Conservation (phyloP, 2,888 invertebrate genomes). For the Lasius platythorax region DNA sequence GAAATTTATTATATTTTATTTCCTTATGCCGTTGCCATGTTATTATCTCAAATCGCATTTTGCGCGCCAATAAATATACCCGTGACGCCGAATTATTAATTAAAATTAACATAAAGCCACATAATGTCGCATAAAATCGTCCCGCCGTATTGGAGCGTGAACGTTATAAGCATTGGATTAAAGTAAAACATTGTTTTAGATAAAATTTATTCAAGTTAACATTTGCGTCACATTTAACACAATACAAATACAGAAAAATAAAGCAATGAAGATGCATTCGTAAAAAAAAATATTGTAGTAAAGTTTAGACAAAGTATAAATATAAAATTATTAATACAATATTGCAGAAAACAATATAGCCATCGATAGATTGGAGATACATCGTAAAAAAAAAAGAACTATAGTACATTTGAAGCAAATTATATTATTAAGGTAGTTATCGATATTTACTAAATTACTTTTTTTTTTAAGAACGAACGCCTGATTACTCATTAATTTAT, state of each 20-base stretch:
- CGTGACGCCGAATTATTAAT: constrained; percentile 46
- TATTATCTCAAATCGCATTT: constrained; percentile 31
- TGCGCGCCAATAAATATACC: constrained; percentile 38
- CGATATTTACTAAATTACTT: background rate
- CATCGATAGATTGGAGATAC: background rate
- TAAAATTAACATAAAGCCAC: constrained; percentile 48
- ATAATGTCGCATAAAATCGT: constrained; percentile 42
- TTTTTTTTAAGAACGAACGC: background rate
- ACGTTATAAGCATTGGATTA: constrained; percentile 33
- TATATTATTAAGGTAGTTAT: background rate
- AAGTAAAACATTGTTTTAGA: constrained; percentile 28
- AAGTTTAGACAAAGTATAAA: background rate
- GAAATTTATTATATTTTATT: constrained; percentile 19
- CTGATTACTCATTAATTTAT: background rate
- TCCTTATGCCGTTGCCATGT: background rate
- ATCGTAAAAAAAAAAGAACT: background rate
- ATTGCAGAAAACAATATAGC: background rate
- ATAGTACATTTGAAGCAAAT: background rate
- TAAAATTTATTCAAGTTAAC: constrained; percentile 22
- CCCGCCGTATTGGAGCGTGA: background rate
- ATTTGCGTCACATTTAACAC: background rate
- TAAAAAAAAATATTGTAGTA: background rate
- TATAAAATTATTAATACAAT: background rate
- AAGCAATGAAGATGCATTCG: background rate
- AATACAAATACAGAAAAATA: background rate